Conservation (phyloP, 2,888 invertebrate genomes). For the Chirona hameri region DNA sequence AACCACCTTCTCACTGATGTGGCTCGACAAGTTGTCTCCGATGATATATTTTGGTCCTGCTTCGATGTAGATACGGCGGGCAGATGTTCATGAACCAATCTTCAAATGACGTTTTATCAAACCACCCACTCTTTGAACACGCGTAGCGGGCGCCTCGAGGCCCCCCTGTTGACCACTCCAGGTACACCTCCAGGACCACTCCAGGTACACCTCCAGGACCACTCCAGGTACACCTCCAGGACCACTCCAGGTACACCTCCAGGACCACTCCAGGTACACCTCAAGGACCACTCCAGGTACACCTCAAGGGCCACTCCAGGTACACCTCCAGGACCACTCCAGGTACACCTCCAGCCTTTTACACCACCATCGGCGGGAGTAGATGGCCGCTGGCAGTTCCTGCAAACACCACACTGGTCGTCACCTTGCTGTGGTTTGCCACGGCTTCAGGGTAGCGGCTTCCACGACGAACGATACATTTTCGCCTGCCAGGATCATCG, state of each 20-base stretch:
- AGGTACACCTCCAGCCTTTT: not conserved
- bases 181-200: too few relatives aligned
- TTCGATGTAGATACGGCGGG: not conserved
- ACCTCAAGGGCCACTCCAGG: too few relatives aligned
- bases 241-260: too few relatives aligned
- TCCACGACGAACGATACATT: not conserved
- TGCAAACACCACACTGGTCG: not conserved
- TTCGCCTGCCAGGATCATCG: not conserved
- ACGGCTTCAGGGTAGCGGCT: not conserved
- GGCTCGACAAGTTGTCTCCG: constrained; percentile 22
- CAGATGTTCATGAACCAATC: not conserved
- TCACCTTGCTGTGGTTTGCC: not conserved
- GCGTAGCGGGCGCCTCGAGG: not conserved
- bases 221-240: too few relatives aligned
- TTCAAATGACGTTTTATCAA: not conserved
- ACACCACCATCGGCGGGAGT: not conserved
- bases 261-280: too few relatives aligned
- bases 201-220: too few relatives aligned
- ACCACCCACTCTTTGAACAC: not conserved
- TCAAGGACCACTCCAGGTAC: too few relatives aligned
- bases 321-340: too few relatives aligned
- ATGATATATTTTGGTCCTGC: not conserved
- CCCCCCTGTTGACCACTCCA: not conserved
- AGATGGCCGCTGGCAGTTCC: not conserved
- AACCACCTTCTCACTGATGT: not conserved